A percentile compares a stretch with the other conserved stretches of the same genome.
phyloP scores from a whole-genome alignment of 2,113 vertebrate genomes.

The Rhinoptilus africanus region DNA sequence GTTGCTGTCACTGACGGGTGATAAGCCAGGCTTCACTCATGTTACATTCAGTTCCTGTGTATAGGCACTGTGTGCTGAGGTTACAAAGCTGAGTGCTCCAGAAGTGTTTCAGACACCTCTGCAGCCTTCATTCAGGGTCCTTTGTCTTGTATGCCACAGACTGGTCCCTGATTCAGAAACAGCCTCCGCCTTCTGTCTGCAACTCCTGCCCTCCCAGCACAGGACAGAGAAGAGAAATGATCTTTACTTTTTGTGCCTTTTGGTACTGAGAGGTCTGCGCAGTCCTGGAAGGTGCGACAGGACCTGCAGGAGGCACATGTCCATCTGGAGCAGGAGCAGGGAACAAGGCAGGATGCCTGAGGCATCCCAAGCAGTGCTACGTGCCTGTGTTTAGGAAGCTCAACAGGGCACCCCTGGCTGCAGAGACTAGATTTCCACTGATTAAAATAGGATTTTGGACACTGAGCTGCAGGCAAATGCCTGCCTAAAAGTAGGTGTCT shows the following conservation, averaged over 20 bases:
- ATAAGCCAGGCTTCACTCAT: not conserved
- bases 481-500: not conserved
- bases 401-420: not conserved
- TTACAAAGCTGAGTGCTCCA: not conserved
- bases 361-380: not conserved
- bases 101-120: not conserved
- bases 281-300: not conserved
- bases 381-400: not conserved
- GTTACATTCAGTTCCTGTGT: not conserved
- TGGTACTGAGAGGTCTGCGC: fast-evolving
- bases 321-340: not conserved
- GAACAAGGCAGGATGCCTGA: not conserved
- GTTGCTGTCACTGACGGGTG: not conserved
- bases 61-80: not conserved
- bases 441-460: not conserved
- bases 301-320: not conserved
- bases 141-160: not conserved
- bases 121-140: not conserved
- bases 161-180: not conserved
- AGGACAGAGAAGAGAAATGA: not conserved
- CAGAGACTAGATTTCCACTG: not conserved
- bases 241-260: not conserved
- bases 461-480: not conserved
- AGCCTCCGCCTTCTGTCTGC: not conserved
- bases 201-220: not conserved